These are phyloP conservation scores for Heliconius hewitsoni DNA, from an alignment of 1,140 invertebrate species.

Conservation along the genomic window DNA sequence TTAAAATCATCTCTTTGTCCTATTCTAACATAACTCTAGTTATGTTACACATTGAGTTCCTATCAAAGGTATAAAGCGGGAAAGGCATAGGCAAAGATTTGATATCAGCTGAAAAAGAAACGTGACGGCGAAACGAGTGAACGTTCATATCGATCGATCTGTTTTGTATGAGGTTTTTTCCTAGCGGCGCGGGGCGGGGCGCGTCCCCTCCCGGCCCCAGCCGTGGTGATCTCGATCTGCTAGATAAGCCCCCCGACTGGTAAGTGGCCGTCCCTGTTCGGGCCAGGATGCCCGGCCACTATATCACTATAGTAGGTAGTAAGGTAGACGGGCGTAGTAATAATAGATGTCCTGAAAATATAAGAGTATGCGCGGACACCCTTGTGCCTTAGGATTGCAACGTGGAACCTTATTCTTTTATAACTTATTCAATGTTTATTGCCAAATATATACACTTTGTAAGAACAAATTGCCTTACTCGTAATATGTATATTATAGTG, in stretches of 20 bases:
- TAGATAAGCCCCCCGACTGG: slow-evolving; percentile 41
- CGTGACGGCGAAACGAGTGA: slow-evolving; percentile 54
- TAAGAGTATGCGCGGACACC: neutral
- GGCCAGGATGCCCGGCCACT: neutral
- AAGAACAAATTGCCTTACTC: neutral
- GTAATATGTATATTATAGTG: neutral
- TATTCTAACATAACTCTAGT: neutral
- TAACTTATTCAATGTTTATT: neutral
- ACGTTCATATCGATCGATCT: slow-evolving; percentile 73
- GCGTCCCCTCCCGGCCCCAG: slow-evolving; percentile 50
- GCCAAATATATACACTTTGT: neutral
- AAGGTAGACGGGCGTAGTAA: neutral
- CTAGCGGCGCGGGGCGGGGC: slow-evolving; percentile 61
- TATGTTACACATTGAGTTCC: neutral
- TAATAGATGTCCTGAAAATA: neutral
- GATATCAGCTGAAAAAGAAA: slow-evolving; percentile 44
- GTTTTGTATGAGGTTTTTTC: slow-evolving; percentile 75
- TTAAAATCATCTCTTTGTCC: neutral
- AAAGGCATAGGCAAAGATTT: slow-evolving; percentile 18
- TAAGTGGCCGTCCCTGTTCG: slow-evolving; percentile 39
- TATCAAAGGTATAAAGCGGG: neutral
- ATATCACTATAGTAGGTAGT: neutral
- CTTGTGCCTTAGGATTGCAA: slow-evolving; percentile 6
- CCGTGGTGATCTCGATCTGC: slow-evolving; percentile 41
- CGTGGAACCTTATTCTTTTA: neutral